Conservation (phyloP, 2,888 invertebrate species). For the Coleophora deauratella region DNA sequence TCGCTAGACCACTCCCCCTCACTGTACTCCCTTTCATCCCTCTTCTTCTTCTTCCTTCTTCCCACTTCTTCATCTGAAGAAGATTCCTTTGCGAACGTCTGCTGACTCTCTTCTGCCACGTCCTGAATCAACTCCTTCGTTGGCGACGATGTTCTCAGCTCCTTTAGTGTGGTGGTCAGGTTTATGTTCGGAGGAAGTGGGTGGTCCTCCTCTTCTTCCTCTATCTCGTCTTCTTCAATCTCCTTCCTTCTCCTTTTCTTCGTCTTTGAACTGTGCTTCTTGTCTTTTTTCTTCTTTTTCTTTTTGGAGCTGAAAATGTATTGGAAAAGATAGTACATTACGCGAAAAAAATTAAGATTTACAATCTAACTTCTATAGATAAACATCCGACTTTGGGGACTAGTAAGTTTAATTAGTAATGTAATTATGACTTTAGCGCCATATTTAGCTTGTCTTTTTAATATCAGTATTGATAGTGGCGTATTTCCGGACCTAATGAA, state of each 20-base stretch:
- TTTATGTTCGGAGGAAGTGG: slow-evolving; percentile 39
- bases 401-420: too few species aligned
- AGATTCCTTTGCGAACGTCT: slow-evolving; percentile 16
- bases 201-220: slow-evolving; percentile 25
- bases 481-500: too few species aligned
- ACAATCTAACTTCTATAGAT: too few species aligned
- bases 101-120: slow-evolving; percentile 19
- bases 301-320: slow-evolving; percentile 37
- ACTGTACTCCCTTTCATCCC: slow-evolving; percentile 48
- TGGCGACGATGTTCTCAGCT: slow-evolving; percentile 48
- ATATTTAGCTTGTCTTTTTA: too few species aligned
- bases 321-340: neutral
- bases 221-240: slow-evolving; percentile 20
- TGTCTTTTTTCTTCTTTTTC: slow-evolving; percentile 56
- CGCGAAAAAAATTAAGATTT: neutral
- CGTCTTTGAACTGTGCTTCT: slow-evolving; percentile 39
- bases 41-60: slow-evolving; percentile 26
- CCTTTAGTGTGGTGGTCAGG: slow-evolving; percentile 48
- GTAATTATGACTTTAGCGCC: too few species aligned
- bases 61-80: slow-evolving; percentile 31
- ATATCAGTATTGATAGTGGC: too few species aligned
- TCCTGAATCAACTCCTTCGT: slow-evolving; percentile 35
- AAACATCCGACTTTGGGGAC: too few species aligned
- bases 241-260: slow-evolving; percentile 37
- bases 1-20: slow-evolving; percentile 69